These are phyloP conservation scores for Glaucopsyche alexis DNA, from an alignment of 2,888 invertebrate genomes.

Conservation along the genomic window DNA sequence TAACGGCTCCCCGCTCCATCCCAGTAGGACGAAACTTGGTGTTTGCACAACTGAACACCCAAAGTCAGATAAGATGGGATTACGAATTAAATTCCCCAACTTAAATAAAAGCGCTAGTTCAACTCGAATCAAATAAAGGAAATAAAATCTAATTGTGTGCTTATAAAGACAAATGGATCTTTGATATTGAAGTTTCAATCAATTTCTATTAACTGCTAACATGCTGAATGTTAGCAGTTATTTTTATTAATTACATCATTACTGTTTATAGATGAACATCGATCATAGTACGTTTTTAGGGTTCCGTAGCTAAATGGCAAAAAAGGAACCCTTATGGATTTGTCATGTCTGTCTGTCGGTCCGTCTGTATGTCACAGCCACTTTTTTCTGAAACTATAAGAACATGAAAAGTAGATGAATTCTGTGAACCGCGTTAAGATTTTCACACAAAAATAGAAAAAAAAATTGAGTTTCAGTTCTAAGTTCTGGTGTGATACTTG, in stretches of 20 bases:
- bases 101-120: slow-evolving; percentile 14
- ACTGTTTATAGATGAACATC: neutral
- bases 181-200: slow-evolving; percentile 8
- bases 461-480: too few relatives aligned
- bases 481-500: too few relatives aligned
- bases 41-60: neutral
- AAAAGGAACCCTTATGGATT: too few relatives aligned
- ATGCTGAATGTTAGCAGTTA: too few relatives aligned
- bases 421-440: too few relatives aligned
- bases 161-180: slow-evolving; percentile 15
- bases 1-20: neutral
- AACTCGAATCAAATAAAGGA: slow-evolving; percentile 10
- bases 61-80: slow-evolving; percentile 9
- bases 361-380: too few relatives aligned
- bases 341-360: too few relatives aligned
- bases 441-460: too few relatives aligned
- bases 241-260: neutral
- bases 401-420: too few relatives aligned
- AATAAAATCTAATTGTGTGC: slow-evolving; percentile 10
- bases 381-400: too few relatives aligned
- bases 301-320: too few relatives aligned
- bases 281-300: neutral
- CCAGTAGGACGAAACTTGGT: slow-evolving; percentile 12
- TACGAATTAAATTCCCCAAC: neutral
- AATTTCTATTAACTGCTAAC: slow-evolving; percentile 1